Base-by-base conservation (phyloP, 2,888 invertebrate species). In the Lissocephala sabroskyi region DNA sequence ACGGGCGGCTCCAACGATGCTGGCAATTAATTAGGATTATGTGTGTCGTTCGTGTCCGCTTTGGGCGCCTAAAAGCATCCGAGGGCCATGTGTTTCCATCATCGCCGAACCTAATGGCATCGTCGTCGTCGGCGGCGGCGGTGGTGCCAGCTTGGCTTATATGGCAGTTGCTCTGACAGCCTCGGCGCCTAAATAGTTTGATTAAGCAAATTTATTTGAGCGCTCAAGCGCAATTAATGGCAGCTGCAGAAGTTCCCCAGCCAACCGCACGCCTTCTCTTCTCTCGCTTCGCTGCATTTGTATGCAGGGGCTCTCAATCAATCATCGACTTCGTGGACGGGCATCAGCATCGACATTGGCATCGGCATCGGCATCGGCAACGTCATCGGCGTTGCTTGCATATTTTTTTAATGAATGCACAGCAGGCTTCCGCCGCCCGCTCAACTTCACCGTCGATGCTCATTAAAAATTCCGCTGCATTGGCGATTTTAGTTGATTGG, bases 21-120 rank as follows among this genome's bases (percentile, higher is more conserved):
- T 59, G 62, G 70, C 79, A 74, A 76, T 76, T 74, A 77, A 79
- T 76, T 76, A 70, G 67, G 70, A 77, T 76, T 75, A 76, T 75
- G 75, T 65, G 62, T 75, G 75, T 62, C 65, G 60, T 61, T 44
- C 17, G 33, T 33, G 26, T 14, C 33, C 33, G 32, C 6, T 32
- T 32, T 13, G n/a, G 29, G 36, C 41, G n/a, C 54, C 71, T 61
- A 71, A 64, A 57, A 73, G 74, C 59, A 51, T 62, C 7, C 23
- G 23, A 23, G 23, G n/a, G 23, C 7, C 23, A 23, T 23, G 23
- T 23, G n/a, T n/a, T n/a, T n/a, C n/a, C n/a, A n/a, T n/a, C n/a
- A n/a, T n/a, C n/a, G n/a, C n/a, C n/a, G n/a, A n/a, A n/a, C n/a
- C n/a, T n/a, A n/a, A n/a, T 23, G 23, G 23, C 7, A n/a, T n/a